phyloP scores from a whole-genome alignment of 2,888 invertebrate genomes.

The Brachyptera putata region DNA sequence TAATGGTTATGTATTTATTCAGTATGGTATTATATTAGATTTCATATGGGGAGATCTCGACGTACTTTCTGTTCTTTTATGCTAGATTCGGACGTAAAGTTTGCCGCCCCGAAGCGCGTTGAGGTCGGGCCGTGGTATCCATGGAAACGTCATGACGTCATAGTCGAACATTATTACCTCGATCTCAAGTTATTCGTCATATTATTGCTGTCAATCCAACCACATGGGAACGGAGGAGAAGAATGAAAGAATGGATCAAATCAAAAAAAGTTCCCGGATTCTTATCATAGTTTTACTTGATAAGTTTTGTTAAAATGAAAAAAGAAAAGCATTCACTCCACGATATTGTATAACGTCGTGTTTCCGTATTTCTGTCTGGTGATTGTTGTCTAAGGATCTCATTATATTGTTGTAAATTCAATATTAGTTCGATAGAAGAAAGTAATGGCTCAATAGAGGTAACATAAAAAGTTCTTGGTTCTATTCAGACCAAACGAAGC shows the following conservation, averaged over 20 bases:
- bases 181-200: not conserved
- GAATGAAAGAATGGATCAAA: not conserved
- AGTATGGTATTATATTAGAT: too few species aligned
- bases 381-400: too few species aligned
- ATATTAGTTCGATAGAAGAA: too few species aligned
- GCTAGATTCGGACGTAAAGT: not conserved
- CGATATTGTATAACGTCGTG: too few species aligned
- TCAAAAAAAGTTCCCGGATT: not conserved
- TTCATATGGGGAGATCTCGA: too few species aligned
- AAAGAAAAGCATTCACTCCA: too few species aligned
- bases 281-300: too few species aligned
- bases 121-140: not conserved
- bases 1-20: too few species aligned
- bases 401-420: too few species aligned
- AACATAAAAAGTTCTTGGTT: not conserved
- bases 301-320: too few species aligned
- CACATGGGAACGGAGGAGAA: not conserved
- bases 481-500: not conserved
- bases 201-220: not conserved
- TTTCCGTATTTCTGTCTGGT: too few species aligned
- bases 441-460: too few species aligned
- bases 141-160: not conserved
- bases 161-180: not conserved
- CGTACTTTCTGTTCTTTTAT: not conserved
- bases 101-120: constrained; percentile 1